These are phyloP conservation scores for Poeciliopsis prolifica DNA, from an alignment of 2,113 vertebrate species.

Conservation along the genomic window DNA sequence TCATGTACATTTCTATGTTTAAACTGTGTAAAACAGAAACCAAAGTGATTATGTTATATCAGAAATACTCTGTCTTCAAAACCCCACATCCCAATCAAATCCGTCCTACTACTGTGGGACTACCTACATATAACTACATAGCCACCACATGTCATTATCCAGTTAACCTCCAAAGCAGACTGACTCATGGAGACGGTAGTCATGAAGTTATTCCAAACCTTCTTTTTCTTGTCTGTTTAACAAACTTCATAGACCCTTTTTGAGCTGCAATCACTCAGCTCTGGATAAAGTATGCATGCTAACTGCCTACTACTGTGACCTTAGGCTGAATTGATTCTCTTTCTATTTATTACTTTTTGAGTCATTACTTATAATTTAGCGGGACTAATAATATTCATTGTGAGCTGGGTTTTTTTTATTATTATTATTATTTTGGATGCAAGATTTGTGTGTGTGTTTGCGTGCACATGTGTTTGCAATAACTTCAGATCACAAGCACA, in stretches of 20 bases:
- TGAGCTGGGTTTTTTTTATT: slow-evolving; percentile 60
- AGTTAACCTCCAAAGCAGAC: slow-evolving; percentile 29
- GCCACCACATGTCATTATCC: slow-evolving; percentile 27
- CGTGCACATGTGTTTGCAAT: slow-evolving; percentile 76
- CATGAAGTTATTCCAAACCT: slow-evolving; percentile 42
- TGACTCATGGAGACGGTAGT: slow-evolving; percentile 66
- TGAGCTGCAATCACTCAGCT: slow-evolving; percentile 70
- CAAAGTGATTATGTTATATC: slow-evolving; percentile 11
- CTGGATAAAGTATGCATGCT: slow-evolving; percentile 74
- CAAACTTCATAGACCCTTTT: slow-evolving; percentile 65
- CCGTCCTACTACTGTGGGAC: slow-evolving; percentile 8
- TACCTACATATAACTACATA: slow-evolving; percentile 24
- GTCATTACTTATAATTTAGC: slow-evolving; percentile 91
- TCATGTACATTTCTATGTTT: slow-evolving; percentile 45
- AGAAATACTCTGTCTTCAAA: slow-evolving; percentile 28
- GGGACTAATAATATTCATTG: slow-evolving; percentile 83
- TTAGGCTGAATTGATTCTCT: slow-evolving; percentile 67
- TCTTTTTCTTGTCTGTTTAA: slow-evolving; percentile 44
- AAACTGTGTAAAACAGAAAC: slow-evolving; percentile 23
- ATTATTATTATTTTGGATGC: slow-evolving; percentile 7
- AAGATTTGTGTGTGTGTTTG: slow-evolving; percentile 11
- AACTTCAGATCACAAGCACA: slow-evolving; percentile 86
- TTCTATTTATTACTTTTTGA: slow-evolving; percentile 87
- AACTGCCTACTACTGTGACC: slow-evolving; percentile 69
- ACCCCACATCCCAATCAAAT: slow-evolving; percentile 29